Percentiles rank a stretch among this genome's conserved stretches.
Evolutionary conservation across 2,113 vertebrate species (phyloP).

Genomic region (Peromyscus maniculatus): DNA sequence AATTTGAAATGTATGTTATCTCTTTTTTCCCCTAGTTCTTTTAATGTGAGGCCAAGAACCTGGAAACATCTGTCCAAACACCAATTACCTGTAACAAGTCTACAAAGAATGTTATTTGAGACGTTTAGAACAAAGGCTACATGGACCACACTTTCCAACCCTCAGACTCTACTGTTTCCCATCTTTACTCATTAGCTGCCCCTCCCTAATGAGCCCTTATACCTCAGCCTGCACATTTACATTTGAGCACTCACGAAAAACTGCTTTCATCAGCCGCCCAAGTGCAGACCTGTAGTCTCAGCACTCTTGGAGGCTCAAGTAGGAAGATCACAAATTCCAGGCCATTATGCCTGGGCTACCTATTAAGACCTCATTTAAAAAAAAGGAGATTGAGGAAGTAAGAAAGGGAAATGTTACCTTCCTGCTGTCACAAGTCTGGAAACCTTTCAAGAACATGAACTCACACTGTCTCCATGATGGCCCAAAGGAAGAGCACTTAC

Average conservation of each 20-base stretch:
- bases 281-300: not conserved
- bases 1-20: not conserved
- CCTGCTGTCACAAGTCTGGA: not conserved
- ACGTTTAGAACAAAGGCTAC: not conserved
- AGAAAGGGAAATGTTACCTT: not conserved
- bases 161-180: not conserved
- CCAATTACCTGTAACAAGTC: not conserved
- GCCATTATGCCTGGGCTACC: not conserved
- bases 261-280: not conserved
- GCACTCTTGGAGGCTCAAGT: not conserved
- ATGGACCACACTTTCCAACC: not conserved
- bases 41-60: not conserved
- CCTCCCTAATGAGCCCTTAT: fast-evolving
- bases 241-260: not conserved
- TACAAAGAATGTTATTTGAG: not conserved
- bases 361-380: not conserved
- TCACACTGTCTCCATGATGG: not conserved
- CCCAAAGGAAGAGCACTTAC: not conserved
- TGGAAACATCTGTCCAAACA: not conserved
- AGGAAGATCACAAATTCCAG: not conserved
- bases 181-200: not conserved
- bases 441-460: not conserved
- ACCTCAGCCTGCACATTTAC: not conserved
- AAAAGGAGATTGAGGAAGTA: not conserved
- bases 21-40: not conserved